Evolutionary conservation across 1,140 invertebrate species (phyloP).

Genomic region (Drosophila lacertosa): DNA sequence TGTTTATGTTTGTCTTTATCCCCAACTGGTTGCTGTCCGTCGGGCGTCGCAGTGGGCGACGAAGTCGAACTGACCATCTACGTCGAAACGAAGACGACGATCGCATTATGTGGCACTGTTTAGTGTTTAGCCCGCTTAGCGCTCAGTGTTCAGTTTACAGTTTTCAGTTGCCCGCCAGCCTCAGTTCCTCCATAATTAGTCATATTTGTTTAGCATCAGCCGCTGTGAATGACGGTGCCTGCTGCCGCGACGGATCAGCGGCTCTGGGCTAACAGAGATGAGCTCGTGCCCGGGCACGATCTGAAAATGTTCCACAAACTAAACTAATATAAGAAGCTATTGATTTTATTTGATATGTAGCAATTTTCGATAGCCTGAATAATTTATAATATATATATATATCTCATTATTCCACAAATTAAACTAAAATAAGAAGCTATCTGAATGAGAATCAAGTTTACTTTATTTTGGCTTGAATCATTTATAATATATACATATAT

Average conservation of each 20-base stretch:
- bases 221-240: conserved; percentile 72
- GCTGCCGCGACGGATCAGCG: conserved; percentile 25
- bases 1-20: conserved; percentile 8
- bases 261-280: conserved; percentile 11
- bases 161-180: conserved; percentile 44
- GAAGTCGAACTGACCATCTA: conserved; percentile 59
- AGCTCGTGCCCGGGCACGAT: not conserved
- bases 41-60: conserved; percentile 25
- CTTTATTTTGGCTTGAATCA: too few relatives aligned
- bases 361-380: too few relatives aligned
- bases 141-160: too few relatives aligned
- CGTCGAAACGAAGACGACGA: conserved; percentile 75
- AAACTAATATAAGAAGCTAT: too few relatives aligned
- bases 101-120: conserved; percentile 79
- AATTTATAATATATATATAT: too few relatives aligned
- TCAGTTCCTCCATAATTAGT: conserved; percentile 82
- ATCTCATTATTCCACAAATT: too few relatives aligned
- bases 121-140: too few relatives aligned
- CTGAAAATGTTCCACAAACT: not conserved
- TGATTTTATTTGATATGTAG: too few relatives aligned
- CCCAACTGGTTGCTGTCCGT: conserved; percentile 35
- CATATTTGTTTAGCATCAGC: conserved; percentile 82
- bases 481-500: too few relatives aligned
- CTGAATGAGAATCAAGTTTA: too few relatives aligned
- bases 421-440: too few relatives aligned